Evolutionary conservation across 2,113 vertebrate genomes (phyloP).

Genomic region (Myrmecobius fasciatus): DNA sequence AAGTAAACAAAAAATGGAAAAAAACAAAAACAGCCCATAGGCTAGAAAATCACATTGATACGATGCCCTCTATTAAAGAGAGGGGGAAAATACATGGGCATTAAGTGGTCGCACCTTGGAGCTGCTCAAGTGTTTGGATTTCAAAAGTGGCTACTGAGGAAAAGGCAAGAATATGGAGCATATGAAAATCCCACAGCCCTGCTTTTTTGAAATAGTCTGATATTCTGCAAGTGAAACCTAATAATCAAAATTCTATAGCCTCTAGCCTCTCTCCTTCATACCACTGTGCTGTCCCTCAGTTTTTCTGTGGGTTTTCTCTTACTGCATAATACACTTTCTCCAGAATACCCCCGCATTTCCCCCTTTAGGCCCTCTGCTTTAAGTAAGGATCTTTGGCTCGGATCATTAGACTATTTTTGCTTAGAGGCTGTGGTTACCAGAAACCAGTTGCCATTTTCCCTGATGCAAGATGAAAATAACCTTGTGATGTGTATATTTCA

Average conservation of each 20-base stretch:
- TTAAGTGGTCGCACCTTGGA: neutral
- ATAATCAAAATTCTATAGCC: neutral
- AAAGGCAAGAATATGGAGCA: neutral
- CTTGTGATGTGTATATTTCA: neutral
- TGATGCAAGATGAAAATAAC: neutral
- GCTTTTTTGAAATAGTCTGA: neutral
- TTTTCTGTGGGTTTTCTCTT: constrained; percentile 28
- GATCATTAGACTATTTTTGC: constrained; percentile 49
- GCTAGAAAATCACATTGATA: neutral
- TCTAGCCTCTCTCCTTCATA: constrained; percentile 10
- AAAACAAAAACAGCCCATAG: neutral
- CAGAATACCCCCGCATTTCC: neutral
- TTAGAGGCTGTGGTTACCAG: constrained; percentile 47
- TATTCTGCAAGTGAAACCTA: fast-evolving
- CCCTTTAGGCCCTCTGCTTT: constrained; percentile 34
- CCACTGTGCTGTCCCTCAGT: neutral
- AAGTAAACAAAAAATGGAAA: neutral
- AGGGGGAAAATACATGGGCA: neutral
- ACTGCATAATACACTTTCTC: neutral
- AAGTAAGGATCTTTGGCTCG: constrained; percentile 51
- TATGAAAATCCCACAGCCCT: neutral
- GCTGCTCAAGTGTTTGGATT: neutral
- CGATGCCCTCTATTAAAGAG: neutral
- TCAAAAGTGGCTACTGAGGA: neutral
- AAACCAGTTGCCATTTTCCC: constrained; percentile 34